These are phyloP conservation scores for Chondrosia reniformis DNA, from an alignment of 37 sponge, comb jelly and placozoan genomes.

Conservation along the genomic window DNA sequence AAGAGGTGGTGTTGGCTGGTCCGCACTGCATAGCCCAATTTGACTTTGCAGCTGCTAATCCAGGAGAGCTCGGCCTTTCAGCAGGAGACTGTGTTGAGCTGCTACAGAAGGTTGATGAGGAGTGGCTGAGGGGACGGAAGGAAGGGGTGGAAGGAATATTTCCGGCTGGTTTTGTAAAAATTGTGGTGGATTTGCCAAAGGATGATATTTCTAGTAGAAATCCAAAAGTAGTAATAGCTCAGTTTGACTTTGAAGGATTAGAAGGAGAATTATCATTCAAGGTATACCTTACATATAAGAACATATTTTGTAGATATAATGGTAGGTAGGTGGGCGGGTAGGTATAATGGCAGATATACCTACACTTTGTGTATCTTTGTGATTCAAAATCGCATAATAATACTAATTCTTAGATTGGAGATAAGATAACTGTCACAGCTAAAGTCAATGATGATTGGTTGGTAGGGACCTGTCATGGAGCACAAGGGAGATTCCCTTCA, in stretches of 20 bases:
- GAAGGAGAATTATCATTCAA: constrained; percentile 80
- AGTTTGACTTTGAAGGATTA: constrained; percentile 67
- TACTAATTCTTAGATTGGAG: too few relatives aligned
- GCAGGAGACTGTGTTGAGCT: constrained; percentile 65
- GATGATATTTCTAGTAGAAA: neutral
- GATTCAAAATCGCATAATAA: too few relatives aligned
- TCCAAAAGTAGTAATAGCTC: constrained; percentile 8
- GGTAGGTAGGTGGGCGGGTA: neutral
- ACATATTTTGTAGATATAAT: neutral
- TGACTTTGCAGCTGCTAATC: constrained; percentile 42
- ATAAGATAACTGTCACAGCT: neutral
- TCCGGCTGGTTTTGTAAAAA: constrained; percentile 67
- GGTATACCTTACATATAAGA: constrained; percentile 14
- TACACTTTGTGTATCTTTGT: neutral
- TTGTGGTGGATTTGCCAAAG: constrained; percentile 45
- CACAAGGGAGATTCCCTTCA: constrained; percentile 47
- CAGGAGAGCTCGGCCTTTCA: constrained; percentile 55
- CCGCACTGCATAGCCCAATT: constrained; percentile 65
- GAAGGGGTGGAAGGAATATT: constrained; percentile 54
- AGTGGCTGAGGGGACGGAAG: constrained; percentile 70
- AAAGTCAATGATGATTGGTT: constrained; percentile 55
- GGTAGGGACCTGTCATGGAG: constrained; percentile 28
- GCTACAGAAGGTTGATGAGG: constrained; percentile 42
- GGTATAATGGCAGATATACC: neutral
- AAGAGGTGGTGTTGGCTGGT: neutral